phyloP scores from a whole-genome alignment of 2,888 invertebrate species.

The Loripinus fragilis region DNA sequence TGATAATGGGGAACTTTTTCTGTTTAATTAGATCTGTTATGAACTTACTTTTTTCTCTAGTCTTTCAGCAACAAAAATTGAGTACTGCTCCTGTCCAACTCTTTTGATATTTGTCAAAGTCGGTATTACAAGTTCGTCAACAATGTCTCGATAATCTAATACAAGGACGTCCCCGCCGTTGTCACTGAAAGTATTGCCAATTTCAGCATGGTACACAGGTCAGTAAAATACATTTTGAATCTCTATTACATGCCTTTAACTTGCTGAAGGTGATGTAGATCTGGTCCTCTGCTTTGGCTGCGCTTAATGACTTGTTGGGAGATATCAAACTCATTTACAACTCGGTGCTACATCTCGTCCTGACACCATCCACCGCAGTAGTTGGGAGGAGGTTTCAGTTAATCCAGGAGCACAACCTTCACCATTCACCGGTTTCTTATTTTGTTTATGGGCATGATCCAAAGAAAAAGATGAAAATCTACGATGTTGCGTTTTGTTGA shows the following conservation, averaged over 20 bases:
- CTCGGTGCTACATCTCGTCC: conserved; percentile 5
- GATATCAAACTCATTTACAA: background rate
- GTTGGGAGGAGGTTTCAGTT: background rate
- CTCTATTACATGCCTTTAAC: conserved; percentile 3
- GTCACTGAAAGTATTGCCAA: conserved; percentile 7
- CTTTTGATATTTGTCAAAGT: background rate
- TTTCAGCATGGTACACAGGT: background rate
- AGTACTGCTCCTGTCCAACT: background rate
- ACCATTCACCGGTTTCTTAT: background rate
- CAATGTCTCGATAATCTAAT: no score
- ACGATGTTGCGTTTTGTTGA: background rate
- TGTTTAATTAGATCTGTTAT: no score
- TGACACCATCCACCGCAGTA: conserved; percentile 9
- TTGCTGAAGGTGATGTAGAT: background rate
- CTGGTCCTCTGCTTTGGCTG: conserved; percentile 6
- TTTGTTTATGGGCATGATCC: background rate
- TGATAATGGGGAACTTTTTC: no score
- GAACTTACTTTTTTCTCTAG: no score
- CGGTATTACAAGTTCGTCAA: no score
- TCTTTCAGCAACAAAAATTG: background rate
- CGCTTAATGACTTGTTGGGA: conserved; percentile 1
- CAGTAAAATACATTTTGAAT: background rate
- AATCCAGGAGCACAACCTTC: conserved; percentile 3
- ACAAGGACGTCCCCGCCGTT: no score
- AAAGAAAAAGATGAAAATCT: background rate